phyloP scores from a whole-genome alignment of 2,888 invertebrate genomes.

The Cerceris ruficornis region DNA sequence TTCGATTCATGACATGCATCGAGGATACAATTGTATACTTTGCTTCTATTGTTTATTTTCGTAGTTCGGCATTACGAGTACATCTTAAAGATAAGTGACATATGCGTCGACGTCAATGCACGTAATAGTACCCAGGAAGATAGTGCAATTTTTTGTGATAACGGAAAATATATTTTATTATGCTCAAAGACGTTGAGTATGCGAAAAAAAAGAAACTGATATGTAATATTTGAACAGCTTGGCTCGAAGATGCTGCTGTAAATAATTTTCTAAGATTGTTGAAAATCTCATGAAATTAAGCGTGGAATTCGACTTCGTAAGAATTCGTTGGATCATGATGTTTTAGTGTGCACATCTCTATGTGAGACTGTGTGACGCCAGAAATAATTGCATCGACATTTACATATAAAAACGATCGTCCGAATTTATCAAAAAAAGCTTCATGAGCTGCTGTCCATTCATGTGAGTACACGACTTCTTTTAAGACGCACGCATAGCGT shows the following conservation, averaged over 20 bases:
- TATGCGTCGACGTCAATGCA: slow-evolving; percentile 6
- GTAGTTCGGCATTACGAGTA: slow-evolving; percentile 13
- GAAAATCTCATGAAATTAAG: slow-evolving; percentile 9
- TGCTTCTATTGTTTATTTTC: slow-evolving; percentile 47
- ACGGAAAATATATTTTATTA: slow-evolving; percentile 17
- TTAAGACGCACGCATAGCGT: not conserved
- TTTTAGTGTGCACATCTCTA: slow-evolving; percentile 35
- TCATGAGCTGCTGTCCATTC: slow-evolving; percentile 79
- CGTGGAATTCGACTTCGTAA: too few relatives aligned
- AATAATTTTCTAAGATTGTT: slow-evolving; percentile 13
- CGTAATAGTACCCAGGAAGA: not conserved
- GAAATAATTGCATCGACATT: slow-evolving; percentile 44
- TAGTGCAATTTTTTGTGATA: too few relatives aligned
- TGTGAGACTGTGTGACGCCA: slow-evolving; percentile 41
- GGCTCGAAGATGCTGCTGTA: slow-evolving; percentile 17
- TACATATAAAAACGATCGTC: slow-evolving; percentile 34
- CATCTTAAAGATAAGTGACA: slow-evolving; percentile 19
- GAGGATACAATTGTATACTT: slow-evolving; percentile 15
- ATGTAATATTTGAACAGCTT: slow-evolving; percentile 4
- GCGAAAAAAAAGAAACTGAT: slow-evolving; percentile 7
- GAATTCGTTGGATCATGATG: slow-evolving; percentile 29
- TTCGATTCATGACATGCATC: slow-evolving; percentile 34
- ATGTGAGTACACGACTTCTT: slow-evolving; percentile 72
- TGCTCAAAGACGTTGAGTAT: not conserved
- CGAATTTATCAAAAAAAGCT: slow-evolving; percentile 65